phyloP scores from a whole-genome alignment of 2,888 invertebrate genomes.

The Platycheirus rosarum region DNA sequence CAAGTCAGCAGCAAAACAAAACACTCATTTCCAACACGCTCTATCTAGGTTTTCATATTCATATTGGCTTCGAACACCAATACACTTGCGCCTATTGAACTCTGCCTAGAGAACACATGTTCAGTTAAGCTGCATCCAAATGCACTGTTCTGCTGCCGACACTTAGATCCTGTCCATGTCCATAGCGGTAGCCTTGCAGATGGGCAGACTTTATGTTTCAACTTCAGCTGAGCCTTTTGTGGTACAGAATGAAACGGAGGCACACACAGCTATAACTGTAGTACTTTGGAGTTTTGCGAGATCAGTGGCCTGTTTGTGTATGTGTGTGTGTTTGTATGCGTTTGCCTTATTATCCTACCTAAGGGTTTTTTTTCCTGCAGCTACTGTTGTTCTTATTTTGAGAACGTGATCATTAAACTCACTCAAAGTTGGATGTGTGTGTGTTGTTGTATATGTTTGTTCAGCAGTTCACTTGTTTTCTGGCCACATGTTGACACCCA shows the following conservation, averaged over 20 bases:
- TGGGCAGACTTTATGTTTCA: conserved; percentile 4
- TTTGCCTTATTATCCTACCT: background rate
- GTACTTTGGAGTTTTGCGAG: too few relatives aligned
- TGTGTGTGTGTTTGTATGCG: too few relatives aligned
- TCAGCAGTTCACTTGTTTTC: conserved; percentile 41
- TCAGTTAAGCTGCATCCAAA: too few relatives aligned
- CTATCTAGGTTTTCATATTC: too few relatives aligned
- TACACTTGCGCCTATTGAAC: conserved; percentile 23
- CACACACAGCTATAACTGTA: too few relatives aligned
- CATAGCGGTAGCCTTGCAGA: background rate
- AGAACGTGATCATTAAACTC: conserved; percentile 38
- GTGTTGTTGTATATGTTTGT: conserved; percentile 38
- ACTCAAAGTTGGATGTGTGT: background rate
- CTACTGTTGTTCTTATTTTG: conserved; percentile 52
- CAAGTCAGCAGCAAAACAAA: conserved; percentile 33
- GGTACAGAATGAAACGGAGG: background rate
- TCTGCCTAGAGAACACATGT: conserved; percentile 39
- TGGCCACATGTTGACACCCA: conserved; percentile 69
- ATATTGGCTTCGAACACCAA: conserved; percentile 33
- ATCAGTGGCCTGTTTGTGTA: too few relatives aligned
- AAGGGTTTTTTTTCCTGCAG: conserved; percentile 23
- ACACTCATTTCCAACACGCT: conserved; percentile 50
- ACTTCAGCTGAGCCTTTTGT: too few relatives aligned
- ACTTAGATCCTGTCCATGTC: background rate
- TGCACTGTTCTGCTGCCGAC: too few relatives aligned